Percentiles rank a stretch among this genome's conserved stretches.
Evolutionary conservation across 2,888 invertebrate genomes (phyloP).

Genomic region (Pseudoips prasinana): DNA sequence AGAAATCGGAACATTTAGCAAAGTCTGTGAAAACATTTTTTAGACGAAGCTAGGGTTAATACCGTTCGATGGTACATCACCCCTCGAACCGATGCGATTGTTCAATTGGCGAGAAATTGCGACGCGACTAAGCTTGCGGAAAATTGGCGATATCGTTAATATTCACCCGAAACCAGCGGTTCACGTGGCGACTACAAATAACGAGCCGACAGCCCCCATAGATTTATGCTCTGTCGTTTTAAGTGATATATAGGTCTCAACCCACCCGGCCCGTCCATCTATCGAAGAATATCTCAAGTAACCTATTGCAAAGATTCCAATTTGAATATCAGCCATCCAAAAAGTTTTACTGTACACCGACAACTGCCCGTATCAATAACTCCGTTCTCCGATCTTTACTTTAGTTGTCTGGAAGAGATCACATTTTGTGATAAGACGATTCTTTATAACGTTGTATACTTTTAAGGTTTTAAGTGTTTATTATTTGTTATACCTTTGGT

Average conservation of each 20-base stretch:
- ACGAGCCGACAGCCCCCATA: slow-evolving; percentile 72
- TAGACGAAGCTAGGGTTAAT: slow-evolving; percentile 41
- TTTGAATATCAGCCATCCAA: too few relatives aligned
- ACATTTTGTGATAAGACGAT: too few relatives aligned
- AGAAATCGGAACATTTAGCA: slow-evolving; percentile 23
- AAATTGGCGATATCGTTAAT: slow-evolving; percentile 82
- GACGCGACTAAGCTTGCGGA: slow-evolving; percentile 77
- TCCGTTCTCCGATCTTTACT: too few relatives aligned
- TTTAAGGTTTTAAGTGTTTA: too few relatives aligned
- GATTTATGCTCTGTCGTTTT: slow-evolving; percentile 79
- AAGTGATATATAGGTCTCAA: slow-evolving; percentile 73
- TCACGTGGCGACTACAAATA: slow-evolving; percentile 81
- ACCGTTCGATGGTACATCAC: slow-evolving; percentile 46
- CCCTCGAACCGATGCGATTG: slow-evolving; percentile 70
- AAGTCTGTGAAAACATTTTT: slow-evolving; percentile 42
- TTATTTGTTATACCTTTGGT: too few relatives aligned
- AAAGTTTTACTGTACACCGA: too few relatives aligned
- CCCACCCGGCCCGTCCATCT: slow-evolving; percentile 47
- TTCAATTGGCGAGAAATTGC: slow-evolving; percentile 82
- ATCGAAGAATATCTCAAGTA: slow-evolving; percentile 62
- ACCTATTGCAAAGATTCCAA: too few relatives aligned
- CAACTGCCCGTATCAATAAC: too few relatives aligned
- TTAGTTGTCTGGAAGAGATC: too few relatives aligned
- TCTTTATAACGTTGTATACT: too few relatives aligned
- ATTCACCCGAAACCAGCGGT: slow-evolving; percentile 78